phyloP scores from a whole-genome alignment of 1,140 invertebrate genomes.

The Atta colombica region DNA sequence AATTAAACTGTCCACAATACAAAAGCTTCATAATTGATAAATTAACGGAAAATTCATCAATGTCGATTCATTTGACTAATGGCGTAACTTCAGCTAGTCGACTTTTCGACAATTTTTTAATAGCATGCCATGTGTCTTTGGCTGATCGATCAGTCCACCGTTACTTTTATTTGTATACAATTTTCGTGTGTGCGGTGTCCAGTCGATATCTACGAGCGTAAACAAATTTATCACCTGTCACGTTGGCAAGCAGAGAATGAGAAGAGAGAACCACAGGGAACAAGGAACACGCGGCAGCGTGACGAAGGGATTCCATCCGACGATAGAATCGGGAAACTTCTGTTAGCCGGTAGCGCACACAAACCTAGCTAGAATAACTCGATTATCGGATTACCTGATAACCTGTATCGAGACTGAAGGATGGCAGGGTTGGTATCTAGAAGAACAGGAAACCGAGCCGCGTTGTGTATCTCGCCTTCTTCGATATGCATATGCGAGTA shows the following conservation, averaged over 20 bases:
- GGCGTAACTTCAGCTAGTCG: neutral
- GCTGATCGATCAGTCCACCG: neutral
- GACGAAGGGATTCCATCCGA: conserved; percentile 2
- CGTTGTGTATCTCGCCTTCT: neutral
- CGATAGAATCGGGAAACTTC: conserved; percentile 27
- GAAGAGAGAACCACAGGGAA: neutral
- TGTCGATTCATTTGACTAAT: neutral
- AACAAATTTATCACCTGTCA: conserved; percentile 51
- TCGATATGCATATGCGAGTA: conserved; percentile 3
- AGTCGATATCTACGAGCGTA: conserved; percentile 32
- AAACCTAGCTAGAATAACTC: conserved; percentile 53
- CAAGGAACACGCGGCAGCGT: neutral
- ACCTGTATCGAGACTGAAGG: neutral
- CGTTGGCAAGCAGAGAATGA: conserved; percentile 7
- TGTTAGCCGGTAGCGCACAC: conserved; percentile 37
- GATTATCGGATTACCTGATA: conserved; percentile 50
- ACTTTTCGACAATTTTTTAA: conserved; percentile 19
- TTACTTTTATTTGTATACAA: conserved; percentile 9
- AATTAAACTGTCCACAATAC: neutral
- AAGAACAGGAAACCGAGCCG: conserved; percentile 13
- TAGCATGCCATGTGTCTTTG: neutral
- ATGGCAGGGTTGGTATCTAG: neutral
- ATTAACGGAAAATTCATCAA: neutral
- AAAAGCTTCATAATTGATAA: neutral
- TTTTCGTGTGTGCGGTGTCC: conserved; percentile 12